Percentiles rank a stretch among this genome's conserved stretches.
phyloP scores from a whole-genome alignment of 2,113 vertebrate genomes.

The Chlorocebus sabaeus region DNA sequence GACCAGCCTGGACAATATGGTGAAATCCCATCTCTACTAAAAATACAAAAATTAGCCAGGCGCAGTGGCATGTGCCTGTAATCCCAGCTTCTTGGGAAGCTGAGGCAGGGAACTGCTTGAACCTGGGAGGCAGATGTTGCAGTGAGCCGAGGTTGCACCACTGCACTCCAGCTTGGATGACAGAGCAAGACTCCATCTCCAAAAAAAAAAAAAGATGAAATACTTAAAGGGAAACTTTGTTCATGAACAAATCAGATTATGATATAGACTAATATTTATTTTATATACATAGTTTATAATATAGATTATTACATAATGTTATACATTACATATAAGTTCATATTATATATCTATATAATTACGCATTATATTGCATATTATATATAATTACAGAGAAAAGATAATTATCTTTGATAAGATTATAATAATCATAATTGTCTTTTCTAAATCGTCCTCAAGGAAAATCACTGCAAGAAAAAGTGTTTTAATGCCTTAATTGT shows the following conservation, averaged over 20 bases:
- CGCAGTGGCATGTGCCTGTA: too few relatives aligned
- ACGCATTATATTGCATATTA: background rate
- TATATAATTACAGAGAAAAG: background rate
- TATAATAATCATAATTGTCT: background rate
- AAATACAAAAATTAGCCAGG: too few relatives aligned
- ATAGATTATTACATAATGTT: background rate
- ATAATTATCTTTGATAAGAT: background rate
- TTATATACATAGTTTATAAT: background rate
- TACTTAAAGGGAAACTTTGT: background rate
- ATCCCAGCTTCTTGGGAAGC: too few relatives aligned
- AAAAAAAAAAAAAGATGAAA: background rate
- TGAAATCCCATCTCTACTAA: too few relatives aligned
- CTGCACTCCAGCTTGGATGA: too few relatives aligned
- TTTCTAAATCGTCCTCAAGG: background rate
- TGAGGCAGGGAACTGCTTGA: too few relatives aligned
- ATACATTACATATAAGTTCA: background rate
- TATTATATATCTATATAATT: background rate
- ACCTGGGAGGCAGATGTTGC: too few relatives aligned
- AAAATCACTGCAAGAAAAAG: background rate
- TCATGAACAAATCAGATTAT: background rate
- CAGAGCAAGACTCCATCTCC: too few relatives aligned
- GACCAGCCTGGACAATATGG: too few relatives aligned
- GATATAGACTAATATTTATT: background rate
- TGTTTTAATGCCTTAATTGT: background rate
- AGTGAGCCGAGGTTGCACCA: too few relatives aligned